Percentiles rank a stretch among this genome's conserved stretches.
Conservation (phyloP, 2,113 vertebrate species). For the Chroicocephalus ridibundus region DNA sequence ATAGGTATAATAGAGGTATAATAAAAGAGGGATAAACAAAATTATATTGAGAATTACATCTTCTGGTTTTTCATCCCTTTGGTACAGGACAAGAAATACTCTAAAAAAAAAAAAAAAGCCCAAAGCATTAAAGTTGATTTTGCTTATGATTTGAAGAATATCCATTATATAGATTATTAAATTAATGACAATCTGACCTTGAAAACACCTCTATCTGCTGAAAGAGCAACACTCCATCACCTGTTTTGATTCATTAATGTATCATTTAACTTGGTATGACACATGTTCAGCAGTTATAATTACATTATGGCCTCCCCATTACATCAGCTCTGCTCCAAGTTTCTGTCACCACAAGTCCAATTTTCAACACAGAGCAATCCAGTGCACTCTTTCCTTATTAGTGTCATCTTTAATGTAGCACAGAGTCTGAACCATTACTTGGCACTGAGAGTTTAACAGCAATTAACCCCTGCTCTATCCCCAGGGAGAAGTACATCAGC, state of each 20-base stretch:
- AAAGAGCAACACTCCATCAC: constrained; percentile 80
- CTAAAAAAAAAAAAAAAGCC: neutral
- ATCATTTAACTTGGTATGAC: constrained; percentile 81
- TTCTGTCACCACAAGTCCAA: constrained; percentile 81
- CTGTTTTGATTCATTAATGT: constrained; percentile 84
- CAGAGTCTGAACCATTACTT: constrained; percentile 82
- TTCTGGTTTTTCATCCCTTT: neutral
- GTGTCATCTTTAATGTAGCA: constrained; percentile 88
- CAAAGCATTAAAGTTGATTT: constrained; percentile 49
- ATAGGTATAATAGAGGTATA: constrained; percentile 1
- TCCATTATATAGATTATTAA: constrained; percentile 77
- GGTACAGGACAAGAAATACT: constrained; percentile 1
- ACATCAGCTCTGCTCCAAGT: constrained; percentile 81
- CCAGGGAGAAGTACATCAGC: constrained; percentile 84
- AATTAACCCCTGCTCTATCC: constrained; percentile 89
- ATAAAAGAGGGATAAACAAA: constrained; percentile 31
- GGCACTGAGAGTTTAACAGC: constrained; percentile 87
- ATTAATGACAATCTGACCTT: constrained; percentile 80
- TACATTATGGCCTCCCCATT: constrained; percentile 80
- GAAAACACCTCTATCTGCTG: constrained; percentile 78
- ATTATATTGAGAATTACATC: constrained; percentile 1
- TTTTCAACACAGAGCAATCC: constrained; percentile 80
- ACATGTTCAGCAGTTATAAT: constrained; percentile 82
- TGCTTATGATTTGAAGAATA: constrained; percentile 73
- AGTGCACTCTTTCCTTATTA: constrained; percentile 85